phyloP scores from a whole-genome alignment of 1,140 invertebrate genomes.

The Babylonia areolata region DNA sequence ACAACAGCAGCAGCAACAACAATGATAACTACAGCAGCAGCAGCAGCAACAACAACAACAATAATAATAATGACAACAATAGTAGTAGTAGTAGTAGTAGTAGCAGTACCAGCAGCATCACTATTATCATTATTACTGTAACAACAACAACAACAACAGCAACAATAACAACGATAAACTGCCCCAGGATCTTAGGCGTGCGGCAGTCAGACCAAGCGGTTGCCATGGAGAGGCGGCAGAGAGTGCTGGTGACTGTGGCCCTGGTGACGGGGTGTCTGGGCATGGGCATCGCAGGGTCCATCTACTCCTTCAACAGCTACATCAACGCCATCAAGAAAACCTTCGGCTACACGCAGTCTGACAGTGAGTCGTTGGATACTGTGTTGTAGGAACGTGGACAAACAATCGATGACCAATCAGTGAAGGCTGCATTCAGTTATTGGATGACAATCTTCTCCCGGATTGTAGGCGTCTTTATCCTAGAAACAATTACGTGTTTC shows the following conservation, averaged over 20 bases:
- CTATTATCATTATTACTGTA: background rate
- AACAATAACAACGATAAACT: background rate
- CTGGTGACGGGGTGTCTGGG: constrained; percentile 59
- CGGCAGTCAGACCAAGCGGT: background rate
- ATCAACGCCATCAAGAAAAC: constrained; percentile 60
- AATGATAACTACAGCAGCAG: too few species aligned
- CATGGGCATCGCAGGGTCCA: constrained; percentile 60
- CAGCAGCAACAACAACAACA: background rate
- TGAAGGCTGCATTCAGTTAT: too few species aligned
- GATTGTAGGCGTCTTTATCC: too few species aligned
- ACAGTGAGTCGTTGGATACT: constrained; percentile 57
- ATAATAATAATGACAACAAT: background rate
- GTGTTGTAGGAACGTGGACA: too few species aligned
- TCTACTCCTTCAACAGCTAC: constrained; percentile 64
- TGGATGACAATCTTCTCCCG: too few species aligned
- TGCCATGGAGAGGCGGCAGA: background rate
- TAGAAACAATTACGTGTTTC: too few species aligned
- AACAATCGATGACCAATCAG: too few species aligned
- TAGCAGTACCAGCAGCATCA: too few species aligned
- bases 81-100: background rate
- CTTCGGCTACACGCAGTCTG: constrained; percentile 63
- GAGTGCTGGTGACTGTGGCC: constrained; percentile 46
- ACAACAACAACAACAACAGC: background rate
- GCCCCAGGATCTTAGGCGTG: background rate
- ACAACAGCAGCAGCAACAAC: too few species aligned